Conservation (phyloP, 2,888 invertebrate species). For the Aporophyla lueneburgensis region DNA sequence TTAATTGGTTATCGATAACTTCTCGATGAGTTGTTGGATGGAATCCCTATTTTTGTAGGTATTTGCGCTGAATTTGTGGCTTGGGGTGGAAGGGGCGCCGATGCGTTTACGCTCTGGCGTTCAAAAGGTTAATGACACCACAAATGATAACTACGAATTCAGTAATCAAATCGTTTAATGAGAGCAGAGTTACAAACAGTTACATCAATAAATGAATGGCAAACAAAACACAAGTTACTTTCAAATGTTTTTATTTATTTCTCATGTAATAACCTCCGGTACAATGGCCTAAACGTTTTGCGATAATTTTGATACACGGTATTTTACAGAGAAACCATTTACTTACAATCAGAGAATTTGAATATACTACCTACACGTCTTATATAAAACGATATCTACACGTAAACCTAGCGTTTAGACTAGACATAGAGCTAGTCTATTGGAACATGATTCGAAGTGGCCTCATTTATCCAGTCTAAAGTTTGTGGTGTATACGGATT, state of each 20-base stretch:
- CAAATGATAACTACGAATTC: slow-evolving; percentile 32
- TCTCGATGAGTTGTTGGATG: too few species aligned
- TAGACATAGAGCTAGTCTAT: slow-evolving; percentile 82
- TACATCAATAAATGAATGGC: slow-evolving; percentile 63
- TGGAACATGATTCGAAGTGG: slow-evolving; percentile 79
- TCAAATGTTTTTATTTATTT: slow-evolving; percentile 80
- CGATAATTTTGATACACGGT: slow-evolving; percentile 83
- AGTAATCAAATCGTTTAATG: slow-evolving; percentile 61
- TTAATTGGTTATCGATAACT: too few species aligned
- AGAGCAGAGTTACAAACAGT: slow-evolving; percentile 64
- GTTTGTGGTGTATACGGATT: slow-evolving; percentile 55
- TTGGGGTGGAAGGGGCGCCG: too few species aligned
- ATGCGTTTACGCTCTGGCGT: too few species aligned
- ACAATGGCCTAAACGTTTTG: slow-evolving; percentile 82
- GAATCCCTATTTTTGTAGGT: too few species aligned
- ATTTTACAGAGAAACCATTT: slow-evolving; percentile 79
- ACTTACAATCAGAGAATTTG: slow-evolving; percentile 82
- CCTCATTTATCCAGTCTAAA: slow-evolving; percentile 68
- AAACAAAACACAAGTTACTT: slow-evolving; percentile 72
- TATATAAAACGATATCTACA: slow-evolving; percentile 89
- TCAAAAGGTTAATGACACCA: background rate
- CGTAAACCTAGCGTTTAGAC: slow-evolving; percentile 82
- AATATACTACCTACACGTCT: slow-evolving; percentile 88
- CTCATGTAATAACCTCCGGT: slow-evolving; percentile 84
- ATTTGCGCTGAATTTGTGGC: too few species aligned